Evolutionary conservation across 2,888 invertebrate species (phyloP).

Genomic region (Torymus texanus): DNA sequence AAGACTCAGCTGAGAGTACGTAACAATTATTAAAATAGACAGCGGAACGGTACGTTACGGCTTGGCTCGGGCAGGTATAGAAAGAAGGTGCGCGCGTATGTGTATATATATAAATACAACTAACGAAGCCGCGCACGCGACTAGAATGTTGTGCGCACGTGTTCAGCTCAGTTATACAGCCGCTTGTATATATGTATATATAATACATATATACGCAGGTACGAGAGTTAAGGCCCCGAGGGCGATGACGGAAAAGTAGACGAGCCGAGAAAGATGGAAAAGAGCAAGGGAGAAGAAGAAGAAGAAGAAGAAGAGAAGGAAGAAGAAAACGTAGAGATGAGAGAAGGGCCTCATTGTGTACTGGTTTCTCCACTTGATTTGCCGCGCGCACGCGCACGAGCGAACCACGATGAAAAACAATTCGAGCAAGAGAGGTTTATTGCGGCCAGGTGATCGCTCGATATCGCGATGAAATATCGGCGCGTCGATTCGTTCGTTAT

Average conservation of each 20-base stretch:
- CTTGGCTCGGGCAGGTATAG: too few relatives aligned
- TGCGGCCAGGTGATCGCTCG: conserved; percentile 13
- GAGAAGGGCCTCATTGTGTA: too few relatives aligned
- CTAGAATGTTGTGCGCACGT: conserved; percentile 13
- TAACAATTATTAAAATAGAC: too few relatives aligned
- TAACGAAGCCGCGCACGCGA: background rate
- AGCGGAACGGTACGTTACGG: too few relatives aligned
- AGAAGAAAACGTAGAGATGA: background rate
- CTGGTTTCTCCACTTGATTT: too few relatives aligned
- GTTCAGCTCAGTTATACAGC: background rate
- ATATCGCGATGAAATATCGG: background rate
- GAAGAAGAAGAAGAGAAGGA: background rate
- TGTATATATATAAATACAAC: background rate
- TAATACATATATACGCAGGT: background rate
- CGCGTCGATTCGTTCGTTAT: background rate
- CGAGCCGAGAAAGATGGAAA: background rate
- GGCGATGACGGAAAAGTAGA: background rate
- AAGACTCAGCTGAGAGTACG: too few relatives aligned
- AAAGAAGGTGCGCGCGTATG: too few relatives aligned
- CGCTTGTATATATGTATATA: too few relatives aligned
- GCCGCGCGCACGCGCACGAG: too few relatives aligned
- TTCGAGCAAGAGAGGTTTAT: conserved; percentile 3
- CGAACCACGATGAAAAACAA: too few relatives aligned
- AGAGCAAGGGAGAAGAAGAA: background rate
- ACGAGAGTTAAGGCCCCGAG: background rate